Evolutionary conservation across 2,113 vertebrate genomes (phyloP).

Genomic region (Anoplopoma fimbria): DNA sequence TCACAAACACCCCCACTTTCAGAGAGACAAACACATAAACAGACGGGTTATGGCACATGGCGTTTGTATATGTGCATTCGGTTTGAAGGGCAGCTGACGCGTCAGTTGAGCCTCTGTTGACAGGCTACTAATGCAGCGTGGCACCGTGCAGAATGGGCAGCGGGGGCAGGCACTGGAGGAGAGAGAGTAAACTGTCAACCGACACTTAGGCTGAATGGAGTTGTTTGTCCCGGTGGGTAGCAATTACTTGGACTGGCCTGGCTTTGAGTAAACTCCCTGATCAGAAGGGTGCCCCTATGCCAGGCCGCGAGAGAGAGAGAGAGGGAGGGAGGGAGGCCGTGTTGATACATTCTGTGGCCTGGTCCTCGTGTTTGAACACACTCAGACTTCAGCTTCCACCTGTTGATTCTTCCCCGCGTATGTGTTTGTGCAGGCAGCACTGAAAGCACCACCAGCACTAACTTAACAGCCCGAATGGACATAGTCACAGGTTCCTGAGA

Average conservation of each 20-base stretch:
- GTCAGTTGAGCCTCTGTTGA: constrained; percentile 63
- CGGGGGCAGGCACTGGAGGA: constrained; percentile 38
- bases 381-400: constrained; percentile 62
- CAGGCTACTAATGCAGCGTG: constrained; percentile 57
- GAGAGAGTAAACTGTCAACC: constrained; percentile 66
- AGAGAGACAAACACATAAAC: constrained; percentile 41
- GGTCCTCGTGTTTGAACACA: constrained; percentile 68
- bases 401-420: constrained; percentile 63
- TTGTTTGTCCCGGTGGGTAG: constrained; percentile 77
- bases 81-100: constrained; percentile 48
- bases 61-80: constrained; percentile 36
- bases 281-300: constrained; percentile 70
- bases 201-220: constrained; percentile 74
- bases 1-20: constrained; percentile 41
- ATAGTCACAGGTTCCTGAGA: constrained; percentile 49
- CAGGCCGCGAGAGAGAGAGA: constrained; percentile 27
- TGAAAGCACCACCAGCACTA: constrained; percentile 42
- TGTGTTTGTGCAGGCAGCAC: constrained; percentile 68
- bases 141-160: constrained; percentile 61
- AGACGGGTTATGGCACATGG: constrained; percentile 18
- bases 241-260: constrained; percentile 66
- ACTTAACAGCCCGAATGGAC: constrained; percentile 40
- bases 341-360: constrained; percentile 64
- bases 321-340: constrained; percentile 4
- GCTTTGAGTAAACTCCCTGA: constrained; percentile 73